These are phyloP conservation scores for Helarctos malayanus DNA, from an alignment of 2,797 vertebrate species.

Conservation along the genomic window DNA sequence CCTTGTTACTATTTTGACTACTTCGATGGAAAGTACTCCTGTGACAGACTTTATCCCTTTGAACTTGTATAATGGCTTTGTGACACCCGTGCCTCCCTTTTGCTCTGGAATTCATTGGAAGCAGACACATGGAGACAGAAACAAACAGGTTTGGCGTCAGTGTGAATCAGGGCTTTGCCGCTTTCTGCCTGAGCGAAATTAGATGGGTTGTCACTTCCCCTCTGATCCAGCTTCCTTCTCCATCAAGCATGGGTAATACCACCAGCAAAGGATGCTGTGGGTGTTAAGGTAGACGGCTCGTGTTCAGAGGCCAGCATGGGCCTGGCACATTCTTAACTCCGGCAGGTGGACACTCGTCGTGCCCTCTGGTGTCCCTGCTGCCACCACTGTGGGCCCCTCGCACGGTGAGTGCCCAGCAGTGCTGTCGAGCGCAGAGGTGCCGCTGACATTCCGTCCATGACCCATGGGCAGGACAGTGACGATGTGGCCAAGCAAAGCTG, in stretches of 20 bases:
- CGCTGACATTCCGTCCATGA: too few species aligned
- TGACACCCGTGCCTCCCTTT: fast-evolving
- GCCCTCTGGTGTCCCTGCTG: fast-evolving
- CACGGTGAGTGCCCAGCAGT: background rate
- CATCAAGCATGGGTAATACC: fast-evolving
- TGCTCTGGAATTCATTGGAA: background rate
- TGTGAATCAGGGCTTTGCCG: background rate
- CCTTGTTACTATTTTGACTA: background rate
- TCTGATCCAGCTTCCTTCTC: background rate
- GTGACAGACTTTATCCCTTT: background rate
- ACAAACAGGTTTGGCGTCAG: background rate
- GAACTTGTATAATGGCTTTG: background rate
- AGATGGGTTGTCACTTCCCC: background rate
- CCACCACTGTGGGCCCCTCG: too few species aligned
- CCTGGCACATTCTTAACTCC: background rate
- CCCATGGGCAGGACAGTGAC: background rate
- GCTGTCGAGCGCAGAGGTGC: too few species aligned
- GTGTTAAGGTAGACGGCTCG: background rate
- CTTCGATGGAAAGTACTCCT: background rate
- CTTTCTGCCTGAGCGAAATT: background rate
- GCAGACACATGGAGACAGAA: background rate
- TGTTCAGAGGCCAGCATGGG: fast-evolving
- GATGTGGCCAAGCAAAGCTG: background rate
- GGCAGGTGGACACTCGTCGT: too few species aligned
- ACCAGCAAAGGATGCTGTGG: fast-evolving